Percentiles rank a stretch among this genome's conserved stretches.
These are phyloP conservation scores for Coboldia fuscipes DNA, from an alignment of 1,140 invertebrate genomes.

Conservation along the genomic window DNA sequence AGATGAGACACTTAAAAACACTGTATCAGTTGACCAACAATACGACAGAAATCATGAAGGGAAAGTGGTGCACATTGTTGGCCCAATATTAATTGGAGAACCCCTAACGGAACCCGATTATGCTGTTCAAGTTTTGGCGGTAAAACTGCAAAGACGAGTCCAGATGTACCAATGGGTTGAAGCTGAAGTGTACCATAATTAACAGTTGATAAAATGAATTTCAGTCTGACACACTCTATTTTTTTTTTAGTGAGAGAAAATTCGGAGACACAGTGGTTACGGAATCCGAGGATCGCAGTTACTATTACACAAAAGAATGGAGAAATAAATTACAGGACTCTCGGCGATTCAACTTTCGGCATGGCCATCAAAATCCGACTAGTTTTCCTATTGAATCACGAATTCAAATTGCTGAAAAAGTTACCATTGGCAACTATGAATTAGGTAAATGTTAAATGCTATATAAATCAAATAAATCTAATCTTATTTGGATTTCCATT, in stretches of 20 bases:
- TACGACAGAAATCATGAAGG: conserved; percentile 42
- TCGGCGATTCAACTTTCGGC: conserved; percentile 43
- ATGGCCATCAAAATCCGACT: conserved; percentile 58
- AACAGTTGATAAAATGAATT: not conserved
- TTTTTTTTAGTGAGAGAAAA: conserved; percentile 11
- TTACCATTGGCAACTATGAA: conserved; percentile 29
- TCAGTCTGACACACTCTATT: not conserved
- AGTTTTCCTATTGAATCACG: conserved; percentile 38
- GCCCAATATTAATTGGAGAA: conserved; percentile 47
- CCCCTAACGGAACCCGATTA: conserved; percentile 62
- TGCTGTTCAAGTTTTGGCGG: conserved; percentile 48
- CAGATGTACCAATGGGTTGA: conserved; percentile 90
- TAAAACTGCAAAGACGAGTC: conserved; percentile 49
- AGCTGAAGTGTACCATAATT: conserved; percentile 25
- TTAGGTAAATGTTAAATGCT: conserved; percentile 18
- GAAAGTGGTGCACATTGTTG: conserved; percentile 52
- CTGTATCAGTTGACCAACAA: conserved; percentile 28
- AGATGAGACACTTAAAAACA: conserved; percentile 40
- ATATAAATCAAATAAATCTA: no score
- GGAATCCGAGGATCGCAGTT: conserved; percentile 26
- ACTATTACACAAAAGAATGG: conserved; percentile 64
- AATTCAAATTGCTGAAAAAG: conserved; percentile 30
- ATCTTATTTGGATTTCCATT: no score
- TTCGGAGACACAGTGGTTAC: conserved; percentile 16
- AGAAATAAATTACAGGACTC: conserved; percentile 61